Percentiles rank a stretch among this genome's conserved stretches.
Evolutionary conservation across 2,888 invertebrate genomes (phyloP).

Genomic region (Blastobasis lacticolella): DNA sequence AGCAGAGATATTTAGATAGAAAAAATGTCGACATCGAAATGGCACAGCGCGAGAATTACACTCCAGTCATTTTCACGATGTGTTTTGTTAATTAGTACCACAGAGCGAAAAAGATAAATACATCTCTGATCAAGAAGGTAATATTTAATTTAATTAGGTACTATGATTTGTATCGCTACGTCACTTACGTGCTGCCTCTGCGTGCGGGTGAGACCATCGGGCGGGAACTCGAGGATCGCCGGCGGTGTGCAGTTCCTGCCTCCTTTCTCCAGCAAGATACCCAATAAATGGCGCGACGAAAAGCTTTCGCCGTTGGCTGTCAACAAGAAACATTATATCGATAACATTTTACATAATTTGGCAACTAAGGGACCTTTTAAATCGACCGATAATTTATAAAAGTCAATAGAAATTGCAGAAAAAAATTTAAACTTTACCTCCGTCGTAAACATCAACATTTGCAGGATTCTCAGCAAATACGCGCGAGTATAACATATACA

Average conservation of each 20-base stretch:
- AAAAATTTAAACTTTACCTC: background rate
- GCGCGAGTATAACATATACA: slow-evolving; percentile 34
- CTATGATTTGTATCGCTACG: too few species aligned
- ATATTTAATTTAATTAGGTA: too few species aligned
- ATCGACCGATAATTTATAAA: slow-evolving; percentile 21
- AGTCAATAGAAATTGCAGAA: background rate
- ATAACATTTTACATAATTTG: too few species aligned
- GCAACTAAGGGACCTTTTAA: background rate
- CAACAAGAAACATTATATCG: too few species aligned
- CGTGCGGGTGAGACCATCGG: slow-evolving; percentile 79
- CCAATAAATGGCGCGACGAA: slow-evolving; percentile 38
- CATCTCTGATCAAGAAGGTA: too few species aligned
- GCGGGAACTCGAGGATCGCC: slow-evolving; percentile 86
- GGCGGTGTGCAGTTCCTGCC: slow-evolving; percentile 79
- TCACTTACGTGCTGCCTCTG: slow-evolving; percentile 73
- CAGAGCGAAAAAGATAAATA: too few species aligned
- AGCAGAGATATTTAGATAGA: too few species aligned
- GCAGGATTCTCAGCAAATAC: slow-evolving; percentile 2
- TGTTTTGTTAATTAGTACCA: too few species aligned
- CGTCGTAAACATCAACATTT: slow-evolving; percentile 5
- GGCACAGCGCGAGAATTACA: too few species aligned
- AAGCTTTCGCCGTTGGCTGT: background rate
- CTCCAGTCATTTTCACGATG: too few species aligned
- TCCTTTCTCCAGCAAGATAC: slow-evolving; percentile 22
- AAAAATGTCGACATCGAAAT: too few species aligned